Percentiles rank a stretch among this genome's conserved stretches.
These are phyloP conservation scores for Rhinogobio ventralis DNA, from an alignment of 2,797 vertebrate genomes.

Conservation along the genomic window DNA sequence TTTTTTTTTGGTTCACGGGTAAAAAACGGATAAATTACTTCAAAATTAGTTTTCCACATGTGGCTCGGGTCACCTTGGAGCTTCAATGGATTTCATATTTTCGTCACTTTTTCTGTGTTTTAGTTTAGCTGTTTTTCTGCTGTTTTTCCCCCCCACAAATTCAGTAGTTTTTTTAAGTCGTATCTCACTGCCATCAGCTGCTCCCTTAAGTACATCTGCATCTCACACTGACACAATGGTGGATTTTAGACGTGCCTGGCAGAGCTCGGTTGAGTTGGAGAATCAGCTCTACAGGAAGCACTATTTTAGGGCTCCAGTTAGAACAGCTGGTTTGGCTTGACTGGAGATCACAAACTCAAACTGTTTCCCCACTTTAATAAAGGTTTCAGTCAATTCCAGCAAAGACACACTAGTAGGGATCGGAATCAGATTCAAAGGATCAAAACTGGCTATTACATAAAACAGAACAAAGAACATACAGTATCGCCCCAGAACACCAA, in stretches of 20 bases:
- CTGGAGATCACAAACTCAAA: neutral
- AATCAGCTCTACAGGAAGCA: neutral
- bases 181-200: conserved; percentile 15
- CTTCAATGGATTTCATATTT: conserved; percentile 33
- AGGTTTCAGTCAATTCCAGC: neutral
- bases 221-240: conserved; percentile 1
- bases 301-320: conserved; percentile 2
- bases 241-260: conserved; percentile 4
- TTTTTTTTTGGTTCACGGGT: too few relatives aligned
- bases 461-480: neutral
- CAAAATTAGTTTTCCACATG: too few relatives aligned
- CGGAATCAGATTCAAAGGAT: too few relatives aligned
- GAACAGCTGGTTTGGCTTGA: neutral
- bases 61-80: conserved; percentile 16
- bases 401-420: neutral
- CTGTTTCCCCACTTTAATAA: neutral
- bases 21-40: too few relatives aligned
- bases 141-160: too few relatives aligned
- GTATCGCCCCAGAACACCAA: neutral
- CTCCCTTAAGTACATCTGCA: too few relatives aligned
- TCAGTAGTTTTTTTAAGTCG: neutral
- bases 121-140: neutral
- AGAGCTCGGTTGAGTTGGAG: neutral
- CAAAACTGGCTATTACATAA: neutral
- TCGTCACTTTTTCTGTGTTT: conserved; percentile 22